Conservation (phyloP, 2,888 invertebrate genomes). For the Crocallis elinguaria region DNA sequence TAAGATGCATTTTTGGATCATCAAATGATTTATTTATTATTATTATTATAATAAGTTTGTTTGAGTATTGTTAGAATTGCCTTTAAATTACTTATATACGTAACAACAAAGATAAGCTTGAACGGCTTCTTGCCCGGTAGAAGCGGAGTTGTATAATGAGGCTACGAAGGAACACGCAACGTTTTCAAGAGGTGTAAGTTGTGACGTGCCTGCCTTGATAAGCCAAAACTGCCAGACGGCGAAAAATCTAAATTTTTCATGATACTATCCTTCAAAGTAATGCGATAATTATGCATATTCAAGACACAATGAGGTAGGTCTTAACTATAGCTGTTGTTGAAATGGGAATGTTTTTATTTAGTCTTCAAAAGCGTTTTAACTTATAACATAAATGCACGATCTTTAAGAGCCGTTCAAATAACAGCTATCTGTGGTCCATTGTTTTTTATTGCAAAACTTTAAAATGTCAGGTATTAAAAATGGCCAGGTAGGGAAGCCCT, state of each 20-base stretch:
- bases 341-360: background rate
- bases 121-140: background rate
- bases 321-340: background rate
- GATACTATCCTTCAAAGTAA: background rate
- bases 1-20: no score
- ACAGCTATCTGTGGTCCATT: background rate
- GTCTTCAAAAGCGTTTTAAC: no score
- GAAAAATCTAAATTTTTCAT: background rate
- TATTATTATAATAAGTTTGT: no score
- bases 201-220: background rate
- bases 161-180: background rate
- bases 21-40: no score
- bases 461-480: constrained; percentile 27
- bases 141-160: background rate
- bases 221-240: background rate
- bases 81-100: background rate
- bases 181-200: background rate
- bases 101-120: background rate
- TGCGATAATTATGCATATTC: background rate
- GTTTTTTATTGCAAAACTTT: background rate
- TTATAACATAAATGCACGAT: background rate
- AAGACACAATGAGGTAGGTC: background rate
- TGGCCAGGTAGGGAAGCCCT: constrained; percentile 23
- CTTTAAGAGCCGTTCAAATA: background rate
- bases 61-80: no score